These are phyloP conservation scores for Lagria hirta DNA, from an alignment of 2,888 invertebrate species.

Conservation along the genomic window DNA sequence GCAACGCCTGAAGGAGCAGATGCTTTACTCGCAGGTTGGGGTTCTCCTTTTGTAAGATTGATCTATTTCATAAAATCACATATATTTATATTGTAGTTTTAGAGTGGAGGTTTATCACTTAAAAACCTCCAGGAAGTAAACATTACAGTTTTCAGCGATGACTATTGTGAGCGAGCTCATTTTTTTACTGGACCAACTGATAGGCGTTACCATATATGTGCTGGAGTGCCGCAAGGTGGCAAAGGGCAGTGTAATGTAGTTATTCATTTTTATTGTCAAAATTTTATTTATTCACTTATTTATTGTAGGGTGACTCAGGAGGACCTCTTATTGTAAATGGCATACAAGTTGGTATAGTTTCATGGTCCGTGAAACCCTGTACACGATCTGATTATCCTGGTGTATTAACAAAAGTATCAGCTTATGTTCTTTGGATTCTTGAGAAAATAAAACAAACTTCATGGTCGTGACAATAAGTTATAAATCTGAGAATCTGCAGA, in stretches of 20 bases:
- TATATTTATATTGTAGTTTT: constrained; percentile 10
- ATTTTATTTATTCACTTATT: not conserved
- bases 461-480: too few species aligned
- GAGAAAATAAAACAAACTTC: constrained; percentile 10
- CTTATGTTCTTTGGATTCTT: constrained; percentile 36
- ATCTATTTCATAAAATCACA: not conserved
- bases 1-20: constrained; percentile 26
- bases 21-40: constrained; percentile 36
- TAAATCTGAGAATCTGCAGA: too few species aligned
- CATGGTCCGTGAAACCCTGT: constrained; percentile 51
- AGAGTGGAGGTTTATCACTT: constrained; percentile 50
- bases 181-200: constrained; percentile 30
- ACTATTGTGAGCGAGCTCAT: constrained; percentile 48
- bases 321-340: constrained; percentile 28
- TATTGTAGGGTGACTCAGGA: constrained; percentile 24
- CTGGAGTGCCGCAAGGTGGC: constrained; percentile 53
- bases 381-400: constrained; percentile 52
- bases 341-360: constrained; percentile 30
- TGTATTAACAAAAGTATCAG: constrained; percentile 52
- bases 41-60: constrained; percentile 21
- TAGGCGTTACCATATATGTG: constrained; percentile 51
- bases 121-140: constrained; percentile 49
- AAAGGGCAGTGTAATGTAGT: constrained; percentile 54
- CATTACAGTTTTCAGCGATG: constrained; percentile 48
- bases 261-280: constrained; percentile 12